These are phyloP conservation scores for Delia radicum DNA, from an alignment of 1,140 invertebrate species.

Conservation along the genomic window DNA sequence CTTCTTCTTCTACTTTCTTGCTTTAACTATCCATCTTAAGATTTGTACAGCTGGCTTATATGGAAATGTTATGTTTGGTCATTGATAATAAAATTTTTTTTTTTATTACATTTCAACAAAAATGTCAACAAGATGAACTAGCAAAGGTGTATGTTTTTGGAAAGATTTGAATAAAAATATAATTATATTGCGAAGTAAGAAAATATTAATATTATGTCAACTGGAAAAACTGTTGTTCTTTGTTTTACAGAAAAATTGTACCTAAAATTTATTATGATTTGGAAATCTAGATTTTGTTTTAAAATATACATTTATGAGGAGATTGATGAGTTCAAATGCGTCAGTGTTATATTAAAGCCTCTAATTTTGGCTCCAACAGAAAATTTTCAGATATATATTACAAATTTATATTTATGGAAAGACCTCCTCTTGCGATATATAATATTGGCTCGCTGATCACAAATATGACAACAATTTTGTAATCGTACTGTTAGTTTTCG, in stretches of 20 bases:
- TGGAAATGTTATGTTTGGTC: slow-evolving; percentile 8
- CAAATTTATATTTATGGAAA: too few species aligned
- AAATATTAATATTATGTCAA: neutral
- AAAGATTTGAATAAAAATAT: slow-evolving; percentile 13
- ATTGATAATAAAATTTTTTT: slow-evolving; percentile 7
- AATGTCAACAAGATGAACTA: slow-evolving; percentile 12
- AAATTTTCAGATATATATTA: too few species aligned
- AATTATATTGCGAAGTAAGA: neutral
- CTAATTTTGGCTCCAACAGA: too few species aligned
- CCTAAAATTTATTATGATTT: neutral
- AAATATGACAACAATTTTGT: too few species aligned
- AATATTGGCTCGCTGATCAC: too few species aligned
- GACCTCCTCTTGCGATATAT: too few species aligned
- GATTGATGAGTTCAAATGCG: too few species aligned
- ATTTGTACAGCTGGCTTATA: slow-evolving; percentile 49
- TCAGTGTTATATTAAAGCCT: too few species aligned
- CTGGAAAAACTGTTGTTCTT: neutral
- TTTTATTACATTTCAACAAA: neutral
- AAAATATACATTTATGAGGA: too few species aligned
- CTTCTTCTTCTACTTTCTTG: slow-evolving; percentile 26
- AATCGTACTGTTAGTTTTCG: too few species aligned
- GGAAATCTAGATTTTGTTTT: too few species aligned
- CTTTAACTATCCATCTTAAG: slow-evolving; percentile 42
- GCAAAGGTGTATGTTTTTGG: neutral
- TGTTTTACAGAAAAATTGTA: neutral